Evolutionary conservation across 2,888 invertebrate genomes (phyloP).

Genomic region (Meteorus cinctellus): DNA sequence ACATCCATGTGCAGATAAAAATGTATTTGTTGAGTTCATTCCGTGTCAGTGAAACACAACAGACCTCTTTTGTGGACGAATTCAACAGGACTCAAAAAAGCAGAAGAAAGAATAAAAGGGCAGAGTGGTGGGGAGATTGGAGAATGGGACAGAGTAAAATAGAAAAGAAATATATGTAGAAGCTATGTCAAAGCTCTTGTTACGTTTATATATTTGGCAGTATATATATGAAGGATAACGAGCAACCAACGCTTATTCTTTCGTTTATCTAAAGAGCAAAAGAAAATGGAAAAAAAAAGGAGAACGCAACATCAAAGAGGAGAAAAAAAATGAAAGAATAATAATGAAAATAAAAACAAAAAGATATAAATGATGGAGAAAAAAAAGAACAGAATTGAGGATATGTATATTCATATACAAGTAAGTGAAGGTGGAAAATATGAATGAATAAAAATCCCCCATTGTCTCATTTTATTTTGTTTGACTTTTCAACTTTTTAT

Average conservation of each 20-base stretch:
- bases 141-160: neutral
- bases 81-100: conserved; percentile 39
- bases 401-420: neutral
- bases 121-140: neutral
- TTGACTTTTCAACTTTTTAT: neutral
- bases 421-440: conserved; percentile 6
- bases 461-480: neutral
- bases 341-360: conserved; percentile 1
- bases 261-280: conserved; percentile 32
- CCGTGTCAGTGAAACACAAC: conserved; percentile 38
- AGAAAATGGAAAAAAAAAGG: conserved; percentile 19
- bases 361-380: conserved; percentile 6
- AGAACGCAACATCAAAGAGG: conserved; percentile 14
- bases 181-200: conserved; percentile 32
- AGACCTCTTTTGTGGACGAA: conserved; percentile 41
- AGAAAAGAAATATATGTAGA: neutral
- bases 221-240: conserved; percentile 34
- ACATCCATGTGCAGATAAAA: neutral
- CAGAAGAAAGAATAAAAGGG: neutral
- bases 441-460: conserved; percentile 24
- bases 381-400: conserved; percentile 7
- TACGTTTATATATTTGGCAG: conserved; percentile 3
- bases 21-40: conserved; percentile 18
- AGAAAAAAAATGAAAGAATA: neutral
- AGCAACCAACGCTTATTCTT: conserved; percentile 40